Conservation (phyloP, 2,797 vertebrate genomes). For the Okamejei kenojei region DNA sequence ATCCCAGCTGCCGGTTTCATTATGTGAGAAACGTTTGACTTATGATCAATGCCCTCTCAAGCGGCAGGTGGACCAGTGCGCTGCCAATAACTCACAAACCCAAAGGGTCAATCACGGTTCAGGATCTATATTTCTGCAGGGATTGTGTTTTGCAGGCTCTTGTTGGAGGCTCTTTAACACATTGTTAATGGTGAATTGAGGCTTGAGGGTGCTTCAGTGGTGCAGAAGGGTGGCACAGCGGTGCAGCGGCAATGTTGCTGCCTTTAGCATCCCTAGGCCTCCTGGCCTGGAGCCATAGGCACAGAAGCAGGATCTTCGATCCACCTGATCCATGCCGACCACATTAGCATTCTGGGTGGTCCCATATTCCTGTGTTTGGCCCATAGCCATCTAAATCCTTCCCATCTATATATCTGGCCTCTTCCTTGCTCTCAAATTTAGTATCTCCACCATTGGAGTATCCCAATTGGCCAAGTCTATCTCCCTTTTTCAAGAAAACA, state of each 20-base stretch:
- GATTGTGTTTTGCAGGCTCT: neutral
- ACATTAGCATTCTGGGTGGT: no score
- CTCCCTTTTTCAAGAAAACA: neutral
- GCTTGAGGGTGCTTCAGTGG: neutral
- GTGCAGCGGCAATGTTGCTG: no score
- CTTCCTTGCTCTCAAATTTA: neutral
- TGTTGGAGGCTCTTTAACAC: neutral
- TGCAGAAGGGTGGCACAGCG: no score
- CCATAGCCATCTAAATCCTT: neutral
- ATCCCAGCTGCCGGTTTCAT: neutral
- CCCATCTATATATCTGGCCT: neutral
- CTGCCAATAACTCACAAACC: neutral
- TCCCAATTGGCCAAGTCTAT: no score
- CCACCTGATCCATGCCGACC: no score
- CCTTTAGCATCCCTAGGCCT: no score
- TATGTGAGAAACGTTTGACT: neutral
- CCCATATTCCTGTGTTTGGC: no score
- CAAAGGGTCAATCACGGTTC: neutral
- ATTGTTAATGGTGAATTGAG: neutral
- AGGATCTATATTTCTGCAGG: neutral
- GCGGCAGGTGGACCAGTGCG: neutral
- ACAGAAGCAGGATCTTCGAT: no score
- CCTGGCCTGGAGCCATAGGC: no score
- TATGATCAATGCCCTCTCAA: neutral
- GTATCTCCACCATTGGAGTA: no score